A percentile compares a stretch with the other conserved stretches of the same genome.
phyloP scores from a whole-genome alignment of 2,113 vertebrate genomes.

The Upupa epops region DNA sequence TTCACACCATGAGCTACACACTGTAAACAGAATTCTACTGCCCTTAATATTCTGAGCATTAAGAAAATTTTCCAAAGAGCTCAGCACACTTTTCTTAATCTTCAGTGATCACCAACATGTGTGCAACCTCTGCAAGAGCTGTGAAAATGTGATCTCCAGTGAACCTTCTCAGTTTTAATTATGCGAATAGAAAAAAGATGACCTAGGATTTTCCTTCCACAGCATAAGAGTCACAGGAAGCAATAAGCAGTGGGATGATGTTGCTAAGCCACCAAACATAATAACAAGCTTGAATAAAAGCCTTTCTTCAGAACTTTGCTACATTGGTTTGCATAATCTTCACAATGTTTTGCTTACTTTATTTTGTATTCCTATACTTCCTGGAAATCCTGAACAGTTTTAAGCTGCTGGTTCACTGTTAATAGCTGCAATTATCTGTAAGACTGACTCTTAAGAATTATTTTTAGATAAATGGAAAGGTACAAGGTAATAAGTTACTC shows the following conservation, averaged over 20 bases:
- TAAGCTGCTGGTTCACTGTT: not conserved
- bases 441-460: slow-evolving; percentile 16
- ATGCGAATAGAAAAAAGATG: not conserved
- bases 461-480: slow-evolving; percentile 30
- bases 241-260: not conserved
- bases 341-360: not conserved
- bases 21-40: not conserved
- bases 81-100: not conserved
- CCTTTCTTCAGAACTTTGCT: not conserved
- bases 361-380: not conserved
- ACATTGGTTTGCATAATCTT: not conserved
- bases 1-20: not conserved
- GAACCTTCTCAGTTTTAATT: not conserved
- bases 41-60: not conserved
- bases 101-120: not conserved
- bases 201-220: not conserved
- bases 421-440: slow-evolving; percentile 22
- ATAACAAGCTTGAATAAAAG: not conserved
- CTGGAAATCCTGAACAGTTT: not conserved
- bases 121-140: not conserved
- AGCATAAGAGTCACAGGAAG: not conserved
- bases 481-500: not conserved
- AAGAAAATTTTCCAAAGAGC: not conserved
- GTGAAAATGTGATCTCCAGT: not conserved
- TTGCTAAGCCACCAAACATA: not conserved